Percentiles rank a stretch among this genome's conserved stretches.
These are phyloP conservation scores for Meliscaeva auricollis DNA, from an alignment of 2,888 invertebrate species.

Conservation along the genomic window DNA sequence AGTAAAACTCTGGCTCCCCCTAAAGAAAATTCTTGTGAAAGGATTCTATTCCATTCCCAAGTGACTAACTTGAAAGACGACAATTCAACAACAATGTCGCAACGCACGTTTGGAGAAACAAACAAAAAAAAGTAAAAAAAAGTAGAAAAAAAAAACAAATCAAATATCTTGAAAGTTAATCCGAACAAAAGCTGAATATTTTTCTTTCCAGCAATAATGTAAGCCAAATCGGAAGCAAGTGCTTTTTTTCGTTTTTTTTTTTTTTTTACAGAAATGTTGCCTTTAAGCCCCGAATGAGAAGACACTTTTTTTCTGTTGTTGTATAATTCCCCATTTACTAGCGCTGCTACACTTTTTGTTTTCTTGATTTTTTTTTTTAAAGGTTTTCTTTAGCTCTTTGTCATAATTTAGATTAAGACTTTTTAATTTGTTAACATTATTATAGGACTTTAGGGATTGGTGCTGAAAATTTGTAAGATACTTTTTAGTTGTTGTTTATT, in stretches of 20 bases:
- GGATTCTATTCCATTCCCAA: conserved; percentile 33
- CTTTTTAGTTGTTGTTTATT: conserved; percentile 19
- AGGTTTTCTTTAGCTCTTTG: no score
- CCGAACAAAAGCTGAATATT: conserved; percentile 41
- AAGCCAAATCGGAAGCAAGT: conserved; percentile 10
- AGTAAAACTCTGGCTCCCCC: conserved; percentile 31
- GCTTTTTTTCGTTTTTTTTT: no score
- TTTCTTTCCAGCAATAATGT: conserved; percentile 26
- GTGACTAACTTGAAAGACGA: neutral
- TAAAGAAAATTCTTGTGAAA: conserved; percentile 27
- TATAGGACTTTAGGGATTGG: conserved; percentile 2
- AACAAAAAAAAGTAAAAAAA: neutral
- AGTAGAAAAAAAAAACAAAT: conserved; percentile 37
- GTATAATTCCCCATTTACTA: conserved; percentile 24
- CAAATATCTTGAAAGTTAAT: conserved; percentile 64
- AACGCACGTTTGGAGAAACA: conserved; percentile 9
- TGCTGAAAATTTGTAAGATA: conserved; percentile 25
- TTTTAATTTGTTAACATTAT: conserved; percentile 46
- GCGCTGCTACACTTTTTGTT: neutral
- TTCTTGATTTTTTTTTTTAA: no score
- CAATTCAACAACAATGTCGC: neutral
- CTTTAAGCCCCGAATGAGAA: conserved; percentile 32
- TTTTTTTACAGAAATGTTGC: neutral
- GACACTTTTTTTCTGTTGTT: conserved; percentile 22
- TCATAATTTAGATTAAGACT: conserved; percentile 46